phyloP scores from a whole-genome alignment of 2,888 invertebrate genomes.

The Polyommatus iphigenia region DNA sequence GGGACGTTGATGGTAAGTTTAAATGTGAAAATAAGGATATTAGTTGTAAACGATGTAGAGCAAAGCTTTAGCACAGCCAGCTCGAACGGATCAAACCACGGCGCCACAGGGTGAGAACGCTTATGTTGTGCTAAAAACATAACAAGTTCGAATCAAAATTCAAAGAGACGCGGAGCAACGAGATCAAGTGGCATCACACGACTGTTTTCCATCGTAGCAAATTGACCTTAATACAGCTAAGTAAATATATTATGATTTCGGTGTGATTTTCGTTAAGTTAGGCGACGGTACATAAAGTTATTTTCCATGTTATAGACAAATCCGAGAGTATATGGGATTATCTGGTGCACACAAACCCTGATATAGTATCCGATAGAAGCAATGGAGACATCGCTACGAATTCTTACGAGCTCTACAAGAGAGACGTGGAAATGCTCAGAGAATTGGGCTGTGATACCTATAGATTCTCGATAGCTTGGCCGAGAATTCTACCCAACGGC shows the following conservation, averaged over 20 bases:
- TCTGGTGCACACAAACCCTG: constrained; percentile 59
- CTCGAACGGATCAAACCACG: no score
- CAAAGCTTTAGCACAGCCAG: no score
- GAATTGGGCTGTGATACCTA: constrained; percentile 75
- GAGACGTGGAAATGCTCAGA: constrained; percentile 73
- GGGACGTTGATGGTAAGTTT: constrained; percentile 77
- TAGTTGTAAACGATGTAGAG: no score
- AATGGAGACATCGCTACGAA: constrained; percentile 84
- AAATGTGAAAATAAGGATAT: background rate
- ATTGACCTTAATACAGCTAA: background rate
- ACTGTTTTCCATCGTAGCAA: no score
- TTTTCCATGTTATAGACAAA: constrained; percentile 70
- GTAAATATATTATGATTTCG: background rate
- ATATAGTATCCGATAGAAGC: constrained; percentile 51
- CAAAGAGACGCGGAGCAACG: no score
- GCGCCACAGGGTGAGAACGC: no score
- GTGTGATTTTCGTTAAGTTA: background rate
- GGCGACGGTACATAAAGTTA: background rate
- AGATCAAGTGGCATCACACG: no score
- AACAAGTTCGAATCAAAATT: background rate
- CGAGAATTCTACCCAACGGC: constrained; percentile 65
- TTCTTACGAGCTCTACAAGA: constrained; percentile 81
- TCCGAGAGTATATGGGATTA: constrained; percentile 82
- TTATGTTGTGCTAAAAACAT: no score
- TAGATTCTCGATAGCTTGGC: constrained; percentile 82